Conservation (phyloP, 2,797 vertebrate species). For the Neosalanx taihuensis region DNA sequence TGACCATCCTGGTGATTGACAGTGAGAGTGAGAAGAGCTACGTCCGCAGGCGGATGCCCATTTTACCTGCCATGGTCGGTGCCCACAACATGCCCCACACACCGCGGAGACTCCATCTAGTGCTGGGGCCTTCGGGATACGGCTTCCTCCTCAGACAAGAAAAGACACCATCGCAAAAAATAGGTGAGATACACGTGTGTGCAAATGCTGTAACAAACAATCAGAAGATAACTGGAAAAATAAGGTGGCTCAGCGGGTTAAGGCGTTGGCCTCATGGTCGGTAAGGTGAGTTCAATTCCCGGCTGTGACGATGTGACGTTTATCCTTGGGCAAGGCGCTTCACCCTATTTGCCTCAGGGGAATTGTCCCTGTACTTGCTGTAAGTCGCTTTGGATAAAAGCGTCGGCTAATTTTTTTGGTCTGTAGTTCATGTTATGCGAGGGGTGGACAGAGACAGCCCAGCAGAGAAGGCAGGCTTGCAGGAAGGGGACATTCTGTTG, state of each 20-base stretch:
- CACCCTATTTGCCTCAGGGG: too few relatives aligned
- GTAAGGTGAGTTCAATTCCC: too few relatives aligned
- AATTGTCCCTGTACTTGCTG: too few relatives aligned
- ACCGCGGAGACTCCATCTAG: constrained; percentile 74
- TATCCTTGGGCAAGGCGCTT: too few relatives aligned
- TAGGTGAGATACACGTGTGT: constrained; percentile 54
- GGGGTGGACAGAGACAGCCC: constrained; percentile 78
- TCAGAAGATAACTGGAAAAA: not conserved
- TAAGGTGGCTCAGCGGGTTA: too few relatives aligned
- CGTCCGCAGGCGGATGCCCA: constrained; percentile 65
- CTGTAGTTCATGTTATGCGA: constrained; percentile 81
- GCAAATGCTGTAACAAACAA: not conserved
- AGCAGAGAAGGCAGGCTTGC: constrained; percentile 83
- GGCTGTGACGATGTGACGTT: too few relatives aligned
- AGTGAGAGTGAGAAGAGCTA: constrained; percentile 80
- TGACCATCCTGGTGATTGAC: constrained; percentile 87
- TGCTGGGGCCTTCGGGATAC: constrained; percentile 73
- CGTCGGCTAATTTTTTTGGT: too few relatives aligned
- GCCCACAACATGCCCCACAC: constrained; percentile 78
- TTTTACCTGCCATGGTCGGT: constrained; percentile 79
- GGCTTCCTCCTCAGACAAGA: constrained; percentile 88
- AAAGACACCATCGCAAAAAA: constrained; percentile 70
- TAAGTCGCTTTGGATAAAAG: too few relatives aligned
- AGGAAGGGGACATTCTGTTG: constrained; percentile 85
- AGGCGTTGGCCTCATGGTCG: too few relatives aligned